A percentile compares a stretch with the other conserved stretches of the same genome.
These are phyloP conservation scores for Tokudaia muenninki DNA, from an alignment of 2,797 vertebrate genomes.

Conservation along the genomic window DNA sequence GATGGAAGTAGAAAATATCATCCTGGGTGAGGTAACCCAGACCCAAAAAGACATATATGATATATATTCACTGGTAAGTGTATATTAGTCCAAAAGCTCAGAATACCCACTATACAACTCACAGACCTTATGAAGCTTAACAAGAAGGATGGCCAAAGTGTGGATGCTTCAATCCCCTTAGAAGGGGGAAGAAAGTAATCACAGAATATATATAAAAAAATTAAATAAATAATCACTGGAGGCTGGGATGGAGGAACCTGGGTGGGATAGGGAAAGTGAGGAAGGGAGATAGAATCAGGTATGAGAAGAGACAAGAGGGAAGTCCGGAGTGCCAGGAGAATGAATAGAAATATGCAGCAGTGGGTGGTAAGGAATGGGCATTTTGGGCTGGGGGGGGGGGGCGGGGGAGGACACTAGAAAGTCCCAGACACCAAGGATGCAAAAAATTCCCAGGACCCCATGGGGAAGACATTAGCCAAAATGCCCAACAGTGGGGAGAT, in stretches of 20 bases:
- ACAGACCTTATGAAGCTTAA: neutral
- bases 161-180: neutral
- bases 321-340: neutral
- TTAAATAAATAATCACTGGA: neutral
- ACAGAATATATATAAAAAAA: no score
- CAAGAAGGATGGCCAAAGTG: neutral
- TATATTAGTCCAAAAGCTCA: neutral
- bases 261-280: neutral
- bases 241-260: neutral
- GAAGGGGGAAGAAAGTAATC: neutral
- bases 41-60: neutral
- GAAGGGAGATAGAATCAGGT: neutral
- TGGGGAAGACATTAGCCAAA: neutral
- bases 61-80: neutral
- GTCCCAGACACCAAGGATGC: neutral
- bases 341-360: neutral
- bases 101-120: neutral
- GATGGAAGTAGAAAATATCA: neutral
- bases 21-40: neutral
- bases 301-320: neutral
- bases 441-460: neutral
- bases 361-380: no score
- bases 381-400: no score
- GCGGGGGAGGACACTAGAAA: neutral
- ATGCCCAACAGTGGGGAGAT: neutral